Conservation (phyloP, 2,797 vertebrate genomes). For the Phyllotis vaccarum region DNA sequence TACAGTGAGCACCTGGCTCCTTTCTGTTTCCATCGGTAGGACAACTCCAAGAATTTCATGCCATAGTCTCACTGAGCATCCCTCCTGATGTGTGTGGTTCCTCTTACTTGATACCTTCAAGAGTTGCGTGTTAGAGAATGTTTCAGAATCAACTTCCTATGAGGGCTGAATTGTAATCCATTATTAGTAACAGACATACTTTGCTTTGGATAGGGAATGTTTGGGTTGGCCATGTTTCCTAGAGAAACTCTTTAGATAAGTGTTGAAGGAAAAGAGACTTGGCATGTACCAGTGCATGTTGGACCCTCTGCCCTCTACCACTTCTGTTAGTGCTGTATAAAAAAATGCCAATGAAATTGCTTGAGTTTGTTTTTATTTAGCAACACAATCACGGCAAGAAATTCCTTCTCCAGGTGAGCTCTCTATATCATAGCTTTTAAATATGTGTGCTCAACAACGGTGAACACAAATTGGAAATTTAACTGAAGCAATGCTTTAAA, state of each 20-base stretch:
- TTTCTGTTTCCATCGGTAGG: not conserved
- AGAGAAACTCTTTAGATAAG: not conserved
- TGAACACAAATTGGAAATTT: constrained; percentile 36
- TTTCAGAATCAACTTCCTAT: not conserved
- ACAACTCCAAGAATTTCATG: not conserved
- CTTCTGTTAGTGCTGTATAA: not conserved
- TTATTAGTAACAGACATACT: not conserved
- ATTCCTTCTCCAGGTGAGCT: not conserved
- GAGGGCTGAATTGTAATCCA: not conserved
- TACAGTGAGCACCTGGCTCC: not conserved
- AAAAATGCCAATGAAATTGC: not conserved
- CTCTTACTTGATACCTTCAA: not conserved
- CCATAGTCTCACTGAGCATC: not conserved
- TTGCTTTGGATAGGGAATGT: not conserved
- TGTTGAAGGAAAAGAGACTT: not conserved
- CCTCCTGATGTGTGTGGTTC: not conserved
- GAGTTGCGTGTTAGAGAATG: not conserved
- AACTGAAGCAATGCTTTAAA: not conserved
- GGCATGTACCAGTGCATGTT: not conserved
- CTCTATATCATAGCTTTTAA: not conserved
- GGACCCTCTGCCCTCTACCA: not conserved
- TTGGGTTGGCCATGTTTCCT: not conserved
- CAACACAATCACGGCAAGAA: constrained; percentile 1
- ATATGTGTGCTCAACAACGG: not conserved
- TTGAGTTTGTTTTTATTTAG: not conserved